These are phyloP conservation scores for Dromaius novaehollandiae DNA, from an alignment of 2,113 vertebrate genomes.

Conservation along the genomic window DNA sequence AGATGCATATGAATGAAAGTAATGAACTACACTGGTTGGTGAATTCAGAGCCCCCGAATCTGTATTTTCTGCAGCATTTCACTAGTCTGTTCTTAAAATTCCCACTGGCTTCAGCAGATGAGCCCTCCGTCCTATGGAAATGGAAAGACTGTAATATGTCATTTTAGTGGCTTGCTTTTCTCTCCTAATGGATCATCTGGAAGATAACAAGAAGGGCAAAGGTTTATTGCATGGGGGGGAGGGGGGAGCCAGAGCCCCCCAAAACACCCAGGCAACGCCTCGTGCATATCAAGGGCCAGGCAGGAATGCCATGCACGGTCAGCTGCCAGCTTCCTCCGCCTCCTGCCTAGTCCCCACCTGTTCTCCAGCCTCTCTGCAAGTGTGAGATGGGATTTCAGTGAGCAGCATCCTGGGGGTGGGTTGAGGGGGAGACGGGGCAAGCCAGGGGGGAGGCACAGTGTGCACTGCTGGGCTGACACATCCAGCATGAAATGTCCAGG, in stretches of 20 bases:
- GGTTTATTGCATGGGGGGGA: neutral
- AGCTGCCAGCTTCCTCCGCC: conserved; percentile 6
- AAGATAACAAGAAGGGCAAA: neutral
- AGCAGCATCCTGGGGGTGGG: accelerated
- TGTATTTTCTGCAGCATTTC: neutral
- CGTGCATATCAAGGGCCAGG: neutral
- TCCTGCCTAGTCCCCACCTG: conserved; percentile 29
- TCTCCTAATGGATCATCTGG: neutral
- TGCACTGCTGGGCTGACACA: neutral
- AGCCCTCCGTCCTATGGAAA: neutral
- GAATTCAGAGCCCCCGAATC: neutral
- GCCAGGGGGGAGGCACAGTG: neutral
- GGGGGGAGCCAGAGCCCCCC: neutral
- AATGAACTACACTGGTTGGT: neutral
- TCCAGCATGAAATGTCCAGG: conserved; percentile 41
- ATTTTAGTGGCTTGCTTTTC: neutral
- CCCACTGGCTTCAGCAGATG: neutral
- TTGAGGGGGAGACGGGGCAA: neutral
- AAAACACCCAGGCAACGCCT: neutral
- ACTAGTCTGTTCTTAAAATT: neutral
- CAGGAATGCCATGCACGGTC: accelerated
- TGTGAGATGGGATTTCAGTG: conserved; percentile 35
- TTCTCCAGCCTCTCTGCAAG: conserved; percentile 13
- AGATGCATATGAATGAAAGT: neutral
- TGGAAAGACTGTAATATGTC: neutral